Base-by-base conservation (phyloP, 2,888 invertebrate species). In the Nowickia ferox region DNA sequence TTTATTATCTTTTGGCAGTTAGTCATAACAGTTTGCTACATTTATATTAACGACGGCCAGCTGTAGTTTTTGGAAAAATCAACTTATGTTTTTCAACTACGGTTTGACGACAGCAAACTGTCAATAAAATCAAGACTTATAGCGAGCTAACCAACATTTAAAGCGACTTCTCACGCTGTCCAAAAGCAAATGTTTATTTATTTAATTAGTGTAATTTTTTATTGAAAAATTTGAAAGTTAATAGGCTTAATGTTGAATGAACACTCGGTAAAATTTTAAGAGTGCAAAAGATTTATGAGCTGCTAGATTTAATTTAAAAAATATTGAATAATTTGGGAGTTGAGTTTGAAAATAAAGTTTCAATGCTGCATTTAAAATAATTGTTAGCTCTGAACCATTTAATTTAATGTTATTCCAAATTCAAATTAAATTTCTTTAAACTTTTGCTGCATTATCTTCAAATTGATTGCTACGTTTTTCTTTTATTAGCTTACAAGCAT, bases 391-490 rank as follows among this genome's bases (percentile, higher is more conserved):
- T 11, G 17, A 61, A 6, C 11, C 42, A 11, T 44, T 22, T 57
- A 42, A 44, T 42, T 53, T 53, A 2, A 42, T 17, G 9, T 2
- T 40, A 1, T 30, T 2, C 6, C 3, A 19, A 83, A 76, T 44
- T 76, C 69, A 19, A 85, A 82, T 80, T 66, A 65, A 77, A 78
- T 69, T 61, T 59, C 48, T 61, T 11, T 30, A 30, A 30, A 42
- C 40, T 80, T 75, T 61, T 51, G n/a, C 51, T 38, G n/a, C n/a
- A 83, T 77, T 72, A 72, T 22, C 59, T 66, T 61, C 11, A 79
- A 83, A 86, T 86, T 83, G 75, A 79, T 86, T 74, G 65, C 61
- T 30, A 53, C 10, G 46, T 44, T 78, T 84, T 77, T 59, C 19
- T 19, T 61, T 66, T 72, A 77, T 51, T 71, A 22, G 51, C 15